These are phyloP conservation scores for Slavum lentiscoides DNA, from an alignment of 2,888 invertebrate species.

Conservation along the genomic window DNA sequence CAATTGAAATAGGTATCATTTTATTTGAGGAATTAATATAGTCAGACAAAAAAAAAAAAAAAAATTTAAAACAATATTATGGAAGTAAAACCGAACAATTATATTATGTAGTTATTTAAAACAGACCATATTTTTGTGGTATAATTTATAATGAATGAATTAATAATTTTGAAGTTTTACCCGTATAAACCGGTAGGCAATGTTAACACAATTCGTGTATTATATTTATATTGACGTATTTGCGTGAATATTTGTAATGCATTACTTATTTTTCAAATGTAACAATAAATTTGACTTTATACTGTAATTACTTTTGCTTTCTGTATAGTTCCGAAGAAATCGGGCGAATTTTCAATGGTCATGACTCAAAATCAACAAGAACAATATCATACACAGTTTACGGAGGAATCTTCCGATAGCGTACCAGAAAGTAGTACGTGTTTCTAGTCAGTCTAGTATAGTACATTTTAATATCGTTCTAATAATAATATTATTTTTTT, in stretches of 20 bases:
- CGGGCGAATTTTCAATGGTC: slow-evolving; percentile 63
- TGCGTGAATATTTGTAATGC: too few species aligned
- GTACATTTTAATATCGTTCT: not conserved
- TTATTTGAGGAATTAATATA: not conserved
- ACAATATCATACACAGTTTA: slow-evolving; percentile 75
- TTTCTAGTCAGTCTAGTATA: not conserved
- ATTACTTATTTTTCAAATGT: too few species aligned
- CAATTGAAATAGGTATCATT: too few species aligned
- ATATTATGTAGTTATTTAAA: too few species aligned
- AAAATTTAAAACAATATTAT: not conserved
- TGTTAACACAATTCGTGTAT: too few species aligned
- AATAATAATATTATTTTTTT: not conserved
- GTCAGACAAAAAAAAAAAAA: not conserved
- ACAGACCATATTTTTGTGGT: too few species aligned
- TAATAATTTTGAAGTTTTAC: too few species aligned
- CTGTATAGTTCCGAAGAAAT: slow-evolving; percentile 21
- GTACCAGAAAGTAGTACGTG: slow-evolving; percentile 3
- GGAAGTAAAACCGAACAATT: not conserved
- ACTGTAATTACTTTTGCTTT: not conserved
- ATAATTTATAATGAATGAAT: too few species aligned
- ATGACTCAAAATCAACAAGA: slow-evolving; percentile 72
- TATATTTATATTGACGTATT: too few species aligned
- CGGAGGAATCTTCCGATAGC: slow-evolving; percentile 55
- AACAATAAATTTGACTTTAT: not conserved
- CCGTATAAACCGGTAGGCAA: too few species aligned